Percentiles rank a stretch among this genome's conserved stretches.
Conservation (phyloP, 2,797 vertebrate species). For the Natrix natrix region DNA sequence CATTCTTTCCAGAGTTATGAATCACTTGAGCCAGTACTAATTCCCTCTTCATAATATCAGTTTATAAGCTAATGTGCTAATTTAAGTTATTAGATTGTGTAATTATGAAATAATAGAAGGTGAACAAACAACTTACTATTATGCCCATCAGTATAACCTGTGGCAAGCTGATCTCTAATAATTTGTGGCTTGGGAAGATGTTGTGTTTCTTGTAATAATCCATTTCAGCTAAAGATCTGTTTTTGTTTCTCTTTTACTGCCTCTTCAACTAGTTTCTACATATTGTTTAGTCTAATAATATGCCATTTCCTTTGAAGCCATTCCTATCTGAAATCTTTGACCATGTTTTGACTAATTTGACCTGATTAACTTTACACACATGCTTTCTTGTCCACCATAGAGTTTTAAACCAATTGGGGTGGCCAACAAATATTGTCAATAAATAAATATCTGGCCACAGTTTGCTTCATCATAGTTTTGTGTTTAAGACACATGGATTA, state of each 20-base stretch:
- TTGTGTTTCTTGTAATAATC: neutral
- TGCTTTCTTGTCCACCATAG: neutral
- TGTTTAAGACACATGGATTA: neutral
- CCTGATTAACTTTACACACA: neutral
- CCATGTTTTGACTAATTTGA: neutral
- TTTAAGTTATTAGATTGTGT: neutral
- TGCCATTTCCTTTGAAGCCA: neutral
- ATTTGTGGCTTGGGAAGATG: neutral
- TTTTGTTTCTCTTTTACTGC: neutral
- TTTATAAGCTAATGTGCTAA: neutral
- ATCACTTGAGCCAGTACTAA: neutral
- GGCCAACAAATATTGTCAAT: neutral
- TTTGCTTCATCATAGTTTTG: neutral
- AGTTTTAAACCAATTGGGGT: neutral
- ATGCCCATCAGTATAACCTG: neutral
- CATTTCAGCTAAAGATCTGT: constrained; percentile 9
- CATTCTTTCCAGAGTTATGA: neutral
- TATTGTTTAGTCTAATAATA: neutral
- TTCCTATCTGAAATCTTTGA: neutral
- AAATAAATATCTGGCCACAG: neutral
- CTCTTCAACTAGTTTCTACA: constrained; percentile 14
- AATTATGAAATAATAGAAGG: neutral
- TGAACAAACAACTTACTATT: neutral
- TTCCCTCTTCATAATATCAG: neutral
- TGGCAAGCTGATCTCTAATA: neutral